Conservation (phyloP, 2,113 vertebrate species). For the Dendrocopos noguchii region DNA sequence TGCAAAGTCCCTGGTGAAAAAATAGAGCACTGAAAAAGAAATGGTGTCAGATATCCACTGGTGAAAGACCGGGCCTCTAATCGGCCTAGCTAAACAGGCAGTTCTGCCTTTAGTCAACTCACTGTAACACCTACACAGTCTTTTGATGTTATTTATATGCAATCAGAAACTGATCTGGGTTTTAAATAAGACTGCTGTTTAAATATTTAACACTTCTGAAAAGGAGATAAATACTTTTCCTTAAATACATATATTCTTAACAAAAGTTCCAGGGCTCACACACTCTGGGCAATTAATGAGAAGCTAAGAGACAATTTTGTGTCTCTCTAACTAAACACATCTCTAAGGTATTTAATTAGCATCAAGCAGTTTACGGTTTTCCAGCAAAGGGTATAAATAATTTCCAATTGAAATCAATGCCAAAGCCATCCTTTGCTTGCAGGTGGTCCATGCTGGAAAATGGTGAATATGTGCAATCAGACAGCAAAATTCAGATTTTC, state of each 20-base stretch:
- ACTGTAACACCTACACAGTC: neutral
- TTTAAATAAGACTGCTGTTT: neutral
- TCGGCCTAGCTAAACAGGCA: too few species aligned
- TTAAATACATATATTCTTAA: neutral
- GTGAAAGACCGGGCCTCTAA: too few species aligned
- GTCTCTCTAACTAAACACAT: neutral
- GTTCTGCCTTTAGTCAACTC: neutral
- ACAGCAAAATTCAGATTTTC: neutral
- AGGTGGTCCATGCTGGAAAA: neutral
- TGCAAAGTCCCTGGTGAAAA: neutral
- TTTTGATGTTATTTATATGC: neutral
- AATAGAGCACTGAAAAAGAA: neutral
- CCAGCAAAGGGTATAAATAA: neutral
- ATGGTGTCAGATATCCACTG: neutral
- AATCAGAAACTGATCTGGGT: neutral
- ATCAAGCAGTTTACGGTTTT: neutral
- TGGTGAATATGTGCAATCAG: neutral
- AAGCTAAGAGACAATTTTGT: neutral
- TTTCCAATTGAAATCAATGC: neutral
- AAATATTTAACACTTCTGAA: neutral
- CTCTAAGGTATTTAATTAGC: too few species aligned
- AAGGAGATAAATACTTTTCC: neutral
- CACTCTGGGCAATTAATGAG: neutral
- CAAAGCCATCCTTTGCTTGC: neutral
- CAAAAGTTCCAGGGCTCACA: neutral